These are phyloP conservation scores for Toxostoma redivivum DNA, from an alignment of 2,113 vertebrate genomes.

Conservation along the genomic window DNA sequence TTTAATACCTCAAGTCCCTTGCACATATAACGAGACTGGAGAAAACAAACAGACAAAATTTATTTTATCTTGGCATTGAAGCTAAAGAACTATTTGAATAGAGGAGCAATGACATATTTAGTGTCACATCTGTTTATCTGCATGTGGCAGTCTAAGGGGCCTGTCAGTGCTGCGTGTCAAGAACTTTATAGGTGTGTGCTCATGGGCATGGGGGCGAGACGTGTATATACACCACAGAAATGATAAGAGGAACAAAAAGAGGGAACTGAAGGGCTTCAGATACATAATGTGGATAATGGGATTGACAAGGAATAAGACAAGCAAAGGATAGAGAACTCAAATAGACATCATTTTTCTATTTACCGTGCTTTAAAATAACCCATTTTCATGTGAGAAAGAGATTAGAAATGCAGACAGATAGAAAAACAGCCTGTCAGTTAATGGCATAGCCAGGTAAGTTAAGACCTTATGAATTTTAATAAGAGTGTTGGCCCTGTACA, in stretches of 20 bases:
- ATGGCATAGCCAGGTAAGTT: constrained; percentile 21
- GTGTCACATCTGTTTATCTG: neutral
- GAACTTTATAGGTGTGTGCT: neutral
- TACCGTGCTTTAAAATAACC: neutral
- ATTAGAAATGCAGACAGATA: neutral
- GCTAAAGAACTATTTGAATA: neutral
- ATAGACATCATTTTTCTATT: neutral
- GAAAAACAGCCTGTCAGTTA: constrained; percentile 13
- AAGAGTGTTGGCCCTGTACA: neutral
- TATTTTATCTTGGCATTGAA: neutral
- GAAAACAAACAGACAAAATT: neutral
- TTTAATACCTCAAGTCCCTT: neutral
- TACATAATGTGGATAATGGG: neutral
- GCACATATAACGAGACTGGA: neutral
- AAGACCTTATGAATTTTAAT: constrained; percentile 50
- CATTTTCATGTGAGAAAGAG: constrained; percentile 1
- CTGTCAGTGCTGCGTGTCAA: neutral
- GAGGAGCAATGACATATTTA: neutral
- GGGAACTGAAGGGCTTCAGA: neutral
- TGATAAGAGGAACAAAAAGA: neutral
- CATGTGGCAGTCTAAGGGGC: neutral
- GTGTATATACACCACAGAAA: neutral
- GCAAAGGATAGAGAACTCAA: neutral
- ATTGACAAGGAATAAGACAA: neutral
- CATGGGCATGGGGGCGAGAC: accelerated